These are phyloP conservation scores for Limenitis camilla DNA, from an alignment of 2,888 invertebrate genomes.

Conservation along the genomic window DNA sequence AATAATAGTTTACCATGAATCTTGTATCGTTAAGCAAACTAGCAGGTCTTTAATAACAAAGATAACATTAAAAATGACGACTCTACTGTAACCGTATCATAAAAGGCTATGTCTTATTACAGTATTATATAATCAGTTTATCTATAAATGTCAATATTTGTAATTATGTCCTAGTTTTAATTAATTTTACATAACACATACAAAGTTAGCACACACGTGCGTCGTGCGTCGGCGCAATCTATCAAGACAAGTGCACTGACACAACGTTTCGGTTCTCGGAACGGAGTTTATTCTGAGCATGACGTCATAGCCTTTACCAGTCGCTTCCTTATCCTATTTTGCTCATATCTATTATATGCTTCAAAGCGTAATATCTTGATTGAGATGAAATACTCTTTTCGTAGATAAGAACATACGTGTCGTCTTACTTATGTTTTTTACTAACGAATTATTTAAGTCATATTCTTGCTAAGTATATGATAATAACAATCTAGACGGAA, in stretches of 20 bases:
- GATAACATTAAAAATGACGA: too few relatives aligned
- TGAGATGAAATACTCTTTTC: too few relatives aligned
- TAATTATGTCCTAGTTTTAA: not conserved
- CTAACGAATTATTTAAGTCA: too few relatives aligned
- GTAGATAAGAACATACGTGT: too few relatives aligned
- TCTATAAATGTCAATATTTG: slow-evolving; percentile 4
- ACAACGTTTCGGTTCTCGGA: slow-evolving; percentile 60
- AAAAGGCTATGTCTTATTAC: not conserved
- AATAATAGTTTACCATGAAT: too few relatives aligned
- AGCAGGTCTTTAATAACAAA: too few relatives aligned
- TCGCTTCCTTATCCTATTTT: slow-evolving; percentile 21
- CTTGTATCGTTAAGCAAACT: too few relatives aligned
- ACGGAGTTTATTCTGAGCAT: slow-evolving; percentile 64
- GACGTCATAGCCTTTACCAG: slow-evolving; percentile 45
- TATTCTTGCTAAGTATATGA: too few relatives aligned
- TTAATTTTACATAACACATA: slow-evolving; percentile 9
- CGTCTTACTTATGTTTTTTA: too few relatives aligned
- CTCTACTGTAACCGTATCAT: too few relatives aligned
- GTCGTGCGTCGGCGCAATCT: slow-evolving; percentile 39
- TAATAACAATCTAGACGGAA: too few relatives aligned
- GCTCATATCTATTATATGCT: slow-evolving; percentile 9
- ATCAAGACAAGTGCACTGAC: slow-evolving; percentile 64
- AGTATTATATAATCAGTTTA: not conserved
- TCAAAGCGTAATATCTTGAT: not conserved
- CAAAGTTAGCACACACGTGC: slow-evolving; percentile 52